Evolutionary conservation across 1,140 invertebrate species (phyloP), one percentile per base, ranked within the genome.

Genomic region (Plutomurus gul): DNA sequence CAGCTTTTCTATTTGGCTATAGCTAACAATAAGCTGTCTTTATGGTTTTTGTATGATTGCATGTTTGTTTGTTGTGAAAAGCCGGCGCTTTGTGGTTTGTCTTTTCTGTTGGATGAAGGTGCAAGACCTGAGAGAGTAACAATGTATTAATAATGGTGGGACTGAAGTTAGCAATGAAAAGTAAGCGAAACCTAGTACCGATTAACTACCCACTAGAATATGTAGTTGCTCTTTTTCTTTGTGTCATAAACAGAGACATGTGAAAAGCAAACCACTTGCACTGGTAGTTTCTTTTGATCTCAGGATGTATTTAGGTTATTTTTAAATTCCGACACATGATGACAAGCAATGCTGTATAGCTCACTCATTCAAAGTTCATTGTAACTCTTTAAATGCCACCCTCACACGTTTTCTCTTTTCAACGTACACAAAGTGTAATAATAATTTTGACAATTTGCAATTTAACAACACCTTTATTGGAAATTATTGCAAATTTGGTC

Each of bases 281-380:
- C 25, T n/a, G n/a, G 8, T 65, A 25, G 13, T 56, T 56, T 56
- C 51, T 27, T 56, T 56, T 56, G 56, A 65, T 33, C 36, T 65
- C 10, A 65, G 27, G 56, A 65, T 65, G 56, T 65, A 65, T 65
- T 65, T 65, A 33, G 56, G 56, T 65, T 65, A 65, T n/a, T n/a
- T n/a, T n/a, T n/a, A n/a, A n/a, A n/a, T n/a, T n/a, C n/a, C n/a
- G n/a, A n/a, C n/a, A n/a, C n/a, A n/a, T n/a, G n/a, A n/a, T n/a
- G n/a, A n/a, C n/a, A 43, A 43, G 27, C 25, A 18, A 65, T 65
- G 56, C 39, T 43, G n/a, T 43, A 43, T 43, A 13, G 11, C 10
- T 4, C 11, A 18, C 47, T 49, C n/a, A 20, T 51, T 51, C 47
- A 51, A n/a, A n/a, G n/a, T n/a, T n/a, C n/a, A n/a, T n/a, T n/a